phyloP scores from a whole-genome alignment of 2,888 invertebrate species.

The Papilio demoleus region DNA sequence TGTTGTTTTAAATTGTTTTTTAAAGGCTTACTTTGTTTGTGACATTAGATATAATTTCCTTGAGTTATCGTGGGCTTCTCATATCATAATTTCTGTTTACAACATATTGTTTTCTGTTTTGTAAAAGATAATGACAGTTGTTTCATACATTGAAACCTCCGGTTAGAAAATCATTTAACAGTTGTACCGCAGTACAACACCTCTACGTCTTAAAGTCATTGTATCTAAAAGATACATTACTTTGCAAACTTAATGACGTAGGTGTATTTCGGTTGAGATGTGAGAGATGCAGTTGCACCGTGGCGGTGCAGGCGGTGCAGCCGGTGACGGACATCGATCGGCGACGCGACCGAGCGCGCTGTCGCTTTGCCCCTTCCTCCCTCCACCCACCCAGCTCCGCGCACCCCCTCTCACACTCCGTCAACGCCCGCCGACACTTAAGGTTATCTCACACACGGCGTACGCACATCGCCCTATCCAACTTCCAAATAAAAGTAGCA shows the following conservation, averaged over 20 bases:
- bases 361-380: conserved; percentile 47
- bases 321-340: conserved; percentile 75
- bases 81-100: too few relatives aligned
- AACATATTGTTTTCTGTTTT: too few relatives aligned
- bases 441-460: conserved; percentile 62
- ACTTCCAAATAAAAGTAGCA: conserved; percentile 22
- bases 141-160: too few relatives aligned
- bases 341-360: conserved; percentile 45
- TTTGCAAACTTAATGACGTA: conserved; percentile 30
- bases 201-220: background rate
- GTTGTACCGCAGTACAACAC: background rate
- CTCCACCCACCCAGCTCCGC: conserved; percentile 55
- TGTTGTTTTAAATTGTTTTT: too few relatives aligned
- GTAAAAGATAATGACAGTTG: too few relatives aligned
- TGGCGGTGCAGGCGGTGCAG: conserved; percentile 63
- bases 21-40: too few relatives aligned
- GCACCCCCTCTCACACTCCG: conserved; percentile 46
- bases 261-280: conserved; percentile 38
- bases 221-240: conserved; percentile 1
- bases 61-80: too few relatives aligned
- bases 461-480: conserved; percentile 33
- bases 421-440: conserved; percentile 52
- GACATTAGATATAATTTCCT: too few relatives aligned
- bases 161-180: background rate
- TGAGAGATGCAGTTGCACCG: conserved; percentile 67